Base-by-base conservation (phyloP, 2,797 vertebrate species). In the Buceros bicornis region DNA sequence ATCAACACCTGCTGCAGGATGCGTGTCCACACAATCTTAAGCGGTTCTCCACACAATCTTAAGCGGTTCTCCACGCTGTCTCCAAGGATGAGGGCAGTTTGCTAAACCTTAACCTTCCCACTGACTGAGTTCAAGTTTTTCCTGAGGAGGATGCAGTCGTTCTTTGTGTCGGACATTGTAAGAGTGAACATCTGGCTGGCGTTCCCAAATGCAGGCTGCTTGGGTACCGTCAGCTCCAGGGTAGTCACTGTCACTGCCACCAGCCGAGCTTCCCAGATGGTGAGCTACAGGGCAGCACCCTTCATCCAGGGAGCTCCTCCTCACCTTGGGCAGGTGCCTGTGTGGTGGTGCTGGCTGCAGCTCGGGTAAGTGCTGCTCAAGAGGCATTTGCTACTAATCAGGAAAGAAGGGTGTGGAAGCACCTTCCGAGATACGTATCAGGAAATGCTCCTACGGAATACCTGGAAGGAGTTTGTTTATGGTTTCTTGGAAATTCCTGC, bases 401-500 rank as follows among this genome's bases (percentile, higher is more conserved):
- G 61, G 48, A 86, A 81, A 71, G 40, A 85, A 86, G 79, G 79
- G 69, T 43, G 90, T 81, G 85, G 65, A 88, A 74, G 66, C 57
- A 11, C 54, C 81, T 88, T 78, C 50, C 10, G 29, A 90, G 79
- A 67, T 95, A 86, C 82, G 69, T 43, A 83, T 94, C 35, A 33
- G 78, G 86, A 94, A 91, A 35, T 10, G n/a, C 43, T 93, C 29
- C 65, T 65, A 2, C 65, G 42, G 65, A 81, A 37, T 58, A 67
- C 54, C 69, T 74, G 65, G 50, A 65, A n/a, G 37, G 73, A 86
- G 65, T 83, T 77, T 47, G 43, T 69, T 82, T 84, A 67, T 6
- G 2, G 9, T 81, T 94, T 87, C 72, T 91, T 95, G 60, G 83
- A 82, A 80, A 45, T 84, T 93, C 82, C 74, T 89, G 48, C 43